phyloP scores from a whole-genome alignment of 1,140 invertebrate genomes.

The Drosophila nikananu region DNA sequence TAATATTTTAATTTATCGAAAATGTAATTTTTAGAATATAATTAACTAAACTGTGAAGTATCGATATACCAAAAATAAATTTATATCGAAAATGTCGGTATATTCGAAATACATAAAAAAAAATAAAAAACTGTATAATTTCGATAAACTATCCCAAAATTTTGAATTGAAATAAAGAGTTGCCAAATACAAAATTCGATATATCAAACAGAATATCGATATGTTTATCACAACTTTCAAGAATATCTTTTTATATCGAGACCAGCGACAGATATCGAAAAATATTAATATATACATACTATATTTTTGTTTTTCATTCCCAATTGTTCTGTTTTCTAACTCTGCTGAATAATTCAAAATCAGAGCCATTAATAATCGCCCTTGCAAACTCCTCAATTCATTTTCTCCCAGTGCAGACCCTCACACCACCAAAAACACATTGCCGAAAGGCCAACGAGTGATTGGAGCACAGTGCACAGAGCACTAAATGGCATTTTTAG shows the following conservation, averaged over 20 bases:
- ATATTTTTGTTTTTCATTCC: too few species aligned
- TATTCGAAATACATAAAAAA: too few species aligned
- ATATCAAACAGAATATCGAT: too few species aligned
- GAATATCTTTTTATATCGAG: too few species aligned
- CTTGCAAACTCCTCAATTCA: neutral
- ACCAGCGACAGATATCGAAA: too few species aligned
- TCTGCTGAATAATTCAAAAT: too few species aligned
- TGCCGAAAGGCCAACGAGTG: slow-evolving; percentile 66
- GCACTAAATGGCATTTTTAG: slow-evolving; percentile 77
- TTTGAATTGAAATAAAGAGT: neutral
- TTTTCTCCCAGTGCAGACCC: slow-evolving; percentile 3
- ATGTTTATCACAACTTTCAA: too few species aligned
- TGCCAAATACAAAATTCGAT: too few species aligned
- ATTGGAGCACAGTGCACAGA: slow-evolving; percentile 32
- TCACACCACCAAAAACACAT: neutral
- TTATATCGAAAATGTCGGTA: too few species aligned
- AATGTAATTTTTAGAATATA: neutral
- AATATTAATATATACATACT: too few species aligned
- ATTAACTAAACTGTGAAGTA: neutral
- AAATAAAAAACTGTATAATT: too few species aligned
- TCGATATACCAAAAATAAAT: neutral
- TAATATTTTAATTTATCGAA: neutral
- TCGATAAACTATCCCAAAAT: neutral
- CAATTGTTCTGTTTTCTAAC: too few species aligned
- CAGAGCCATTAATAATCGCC: neutral